Percentiles rank a stretch among this genome's conserved stretches.
phyloP scores from a whole-genome alignment of 2,888 invertebrate genomes.

The Didymodactylos carnosus region DNA sequence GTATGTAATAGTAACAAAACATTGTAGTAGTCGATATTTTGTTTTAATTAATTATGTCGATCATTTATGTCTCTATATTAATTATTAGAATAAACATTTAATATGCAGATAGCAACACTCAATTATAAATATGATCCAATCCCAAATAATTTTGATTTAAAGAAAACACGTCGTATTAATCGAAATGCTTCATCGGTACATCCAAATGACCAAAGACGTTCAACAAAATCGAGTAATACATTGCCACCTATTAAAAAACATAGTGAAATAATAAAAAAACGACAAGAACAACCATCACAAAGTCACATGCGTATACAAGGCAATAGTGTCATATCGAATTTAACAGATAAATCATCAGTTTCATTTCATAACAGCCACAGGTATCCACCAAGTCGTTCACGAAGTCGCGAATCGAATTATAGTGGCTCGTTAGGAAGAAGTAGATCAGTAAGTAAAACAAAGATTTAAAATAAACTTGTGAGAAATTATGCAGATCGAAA shows the following conservation, averaged over 20 bases:
- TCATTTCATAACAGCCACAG: no score
- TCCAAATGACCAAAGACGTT: background rate
- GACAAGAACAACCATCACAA: background rate
- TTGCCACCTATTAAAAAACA: no score
- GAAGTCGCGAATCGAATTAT: background rate
- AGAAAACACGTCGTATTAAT: background rate
- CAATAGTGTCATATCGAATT: background rate
- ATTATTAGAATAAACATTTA: no score
- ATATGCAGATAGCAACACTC: background rate
- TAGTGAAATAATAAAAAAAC: background rate
- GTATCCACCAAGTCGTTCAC: background rate
- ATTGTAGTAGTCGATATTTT: no score
- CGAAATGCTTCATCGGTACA: background rate
- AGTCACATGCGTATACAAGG: background rate
- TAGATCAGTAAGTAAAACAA: background rate
- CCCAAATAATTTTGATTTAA: background rate
- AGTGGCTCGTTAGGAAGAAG: background rate
- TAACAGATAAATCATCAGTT: background rate
- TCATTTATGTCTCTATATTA: no score
- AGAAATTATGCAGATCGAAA: no score
- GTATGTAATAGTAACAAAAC: no score
- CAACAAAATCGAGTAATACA: background rate
- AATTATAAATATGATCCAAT: background rate
- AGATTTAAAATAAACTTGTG: no score
- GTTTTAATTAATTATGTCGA: no score